Evolutionary conservation across 2,113 vertebrate genomes (phyloP).

Genomic region (Thomomys bottae): DNA sequence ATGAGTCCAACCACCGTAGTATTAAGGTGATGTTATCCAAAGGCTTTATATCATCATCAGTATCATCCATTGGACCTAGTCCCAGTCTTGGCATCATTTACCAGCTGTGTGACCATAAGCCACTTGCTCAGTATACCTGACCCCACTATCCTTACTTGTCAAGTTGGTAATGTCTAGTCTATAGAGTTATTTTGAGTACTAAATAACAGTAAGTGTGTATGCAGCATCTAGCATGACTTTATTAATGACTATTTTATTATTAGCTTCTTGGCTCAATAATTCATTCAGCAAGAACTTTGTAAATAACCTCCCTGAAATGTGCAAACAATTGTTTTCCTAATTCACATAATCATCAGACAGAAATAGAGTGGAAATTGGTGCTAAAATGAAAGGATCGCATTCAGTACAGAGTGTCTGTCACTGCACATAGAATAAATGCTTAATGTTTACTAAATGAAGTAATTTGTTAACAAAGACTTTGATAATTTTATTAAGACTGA

Average conservation of each 20-base stretch:
- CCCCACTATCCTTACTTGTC: background rate
- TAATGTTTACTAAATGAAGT: background rate
- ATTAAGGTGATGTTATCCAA: background rate
- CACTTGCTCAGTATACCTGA: background rate
- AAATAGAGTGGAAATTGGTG: slow-evolving; percentile 16
- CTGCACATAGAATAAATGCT: background rate
- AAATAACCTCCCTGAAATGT: background rate
- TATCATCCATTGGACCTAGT: background rate
- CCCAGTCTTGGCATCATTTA: background rate
- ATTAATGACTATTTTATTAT: background rate
- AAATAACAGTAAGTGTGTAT: background rate
- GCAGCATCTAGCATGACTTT: background rate
- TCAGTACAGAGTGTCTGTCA: background rate
- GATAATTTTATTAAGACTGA: slow-evolving; percentile 7
- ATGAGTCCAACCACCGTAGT: background rate
- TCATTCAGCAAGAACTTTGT: slow-evolving; percentile 28
- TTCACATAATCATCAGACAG: background rate
- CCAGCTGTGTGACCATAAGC: background rate
- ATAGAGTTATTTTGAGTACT: background rate
- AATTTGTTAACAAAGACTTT: background rate
- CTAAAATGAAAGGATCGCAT: background rate
- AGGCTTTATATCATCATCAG: background rate
- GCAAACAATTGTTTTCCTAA: slow-evolving; percentile 14
- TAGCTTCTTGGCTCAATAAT: background rate
- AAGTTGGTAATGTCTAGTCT: background rate